These are phyloP conservation scores for Temnothorax longispinosus DNA, from an alignment of 1,140 invertebrate genomes.

Conservation along the genomic window DNA sequence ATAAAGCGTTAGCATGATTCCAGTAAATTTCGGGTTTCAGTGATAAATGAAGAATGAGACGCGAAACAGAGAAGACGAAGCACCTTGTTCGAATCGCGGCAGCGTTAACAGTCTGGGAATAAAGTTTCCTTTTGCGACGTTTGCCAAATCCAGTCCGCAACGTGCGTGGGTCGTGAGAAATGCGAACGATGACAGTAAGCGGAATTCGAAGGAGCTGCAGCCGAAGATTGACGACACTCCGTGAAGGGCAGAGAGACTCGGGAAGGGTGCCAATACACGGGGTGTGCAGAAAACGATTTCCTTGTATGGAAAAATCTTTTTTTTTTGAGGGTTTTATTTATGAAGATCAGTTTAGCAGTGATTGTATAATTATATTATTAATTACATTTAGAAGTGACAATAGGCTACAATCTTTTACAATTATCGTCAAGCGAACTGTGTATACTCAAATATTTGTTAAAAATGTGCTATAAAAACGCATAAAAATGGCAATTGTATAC, in stretches of 20 bases:
- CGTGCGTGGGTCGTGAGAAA: constrained; percentile 67
- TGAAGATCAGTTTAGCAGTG: not conserved
- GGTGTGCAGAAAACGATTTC: constrained; percentile 24
- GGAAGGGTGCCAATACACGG: constrained; percentile 34
- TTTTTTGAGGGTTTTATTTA: not conserved
- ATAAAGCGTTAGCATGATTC: not conserved
- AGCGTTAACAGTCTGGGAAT: constrained; percentile 58
- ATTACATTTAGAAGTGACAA: not conserved
- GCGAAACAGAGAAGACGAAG: constrained; percentile 44
- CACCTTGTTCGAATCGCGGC: constrained; percentile 41
- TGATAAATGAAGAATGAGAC: constrained; percentile 42
- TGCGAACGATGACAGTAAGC: constrained; percentile 59
- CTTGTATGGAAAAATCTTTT: not conserved
- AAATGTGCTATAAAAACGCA: not conserved
- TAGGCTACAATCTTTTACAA: not conserved
- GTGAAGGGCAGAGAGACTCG: constrained; percentile 17
- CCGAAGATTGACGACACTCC: constrained; percentile 47
- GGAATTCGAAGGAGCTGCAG: constrained; percentile 40
- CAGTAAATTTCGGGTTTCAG: constrained; percentile 6
- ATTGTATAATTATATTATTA: not conserved
- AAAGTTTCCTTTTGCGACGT: constrained; percentile 65
- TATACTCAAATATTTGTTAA: constrained; percentile 13
- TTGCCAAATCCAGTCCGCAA: constrained; percentile 69
- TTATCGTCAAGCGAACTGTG: not conserved
- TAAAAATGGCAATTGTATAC: not conserved